Evolutionary conservation across 1,140 invertebrate genomes (phyloP).

Genomic region (Diuraphis noxia): DNA sequence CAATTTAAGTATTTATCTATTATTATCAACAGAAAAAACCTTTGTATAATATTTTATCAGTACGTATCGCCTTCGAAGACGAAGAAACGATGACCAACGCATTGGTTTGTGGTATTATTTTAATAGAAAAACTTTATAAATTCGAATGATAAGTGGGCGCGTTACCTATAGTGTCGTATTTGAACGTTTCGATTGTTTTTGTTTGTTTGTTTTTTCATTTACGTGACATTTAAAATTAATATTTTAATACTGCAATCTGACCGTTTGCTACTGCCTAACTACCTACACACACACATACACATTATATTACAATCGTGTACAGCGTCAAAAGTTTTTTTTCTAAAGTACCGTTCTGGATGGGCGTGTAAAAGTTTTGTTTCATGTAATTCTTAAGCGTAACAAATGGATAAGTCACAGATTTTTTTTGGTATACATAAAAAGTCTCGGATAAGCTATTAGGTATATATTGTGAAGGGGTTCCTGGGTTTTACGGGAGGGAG

Average conservation of each 20-base stretch:
- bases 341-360: background rate
- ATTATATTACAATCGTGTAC: background rate
- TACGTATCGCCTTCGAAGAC: too few relatives aligned
- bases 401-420: background rate
- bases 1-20: too few relatives aligned
- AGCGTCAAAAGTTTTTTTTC: background rate
- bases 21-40: too few relatives aligned
- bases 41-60: too few relatives aligned
- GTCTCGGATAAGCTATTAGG: background rate
- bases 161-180: background rate
- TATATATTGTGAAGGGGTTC: background rate
- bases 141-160: background rate
- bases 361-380: background rate
- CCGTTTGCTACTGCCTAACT: background rate
- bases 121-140: background rate
- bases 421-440: background rate
- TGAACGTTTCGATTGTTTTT: background rate
- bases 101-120: background rate
- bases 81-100: too few relatives aligned
- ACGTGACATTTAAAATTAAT: background rate
- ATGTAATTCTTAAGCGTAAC: background rate
- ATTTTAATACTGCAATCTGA: background rate
- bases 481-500: background rate
- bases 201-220: background rate
- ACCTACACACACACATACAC: background rate